Evolutionary conservation across 2,113 vertebrate genomes (phyloP).

Genomic region (Oxyruncus cristatus): DNA sequence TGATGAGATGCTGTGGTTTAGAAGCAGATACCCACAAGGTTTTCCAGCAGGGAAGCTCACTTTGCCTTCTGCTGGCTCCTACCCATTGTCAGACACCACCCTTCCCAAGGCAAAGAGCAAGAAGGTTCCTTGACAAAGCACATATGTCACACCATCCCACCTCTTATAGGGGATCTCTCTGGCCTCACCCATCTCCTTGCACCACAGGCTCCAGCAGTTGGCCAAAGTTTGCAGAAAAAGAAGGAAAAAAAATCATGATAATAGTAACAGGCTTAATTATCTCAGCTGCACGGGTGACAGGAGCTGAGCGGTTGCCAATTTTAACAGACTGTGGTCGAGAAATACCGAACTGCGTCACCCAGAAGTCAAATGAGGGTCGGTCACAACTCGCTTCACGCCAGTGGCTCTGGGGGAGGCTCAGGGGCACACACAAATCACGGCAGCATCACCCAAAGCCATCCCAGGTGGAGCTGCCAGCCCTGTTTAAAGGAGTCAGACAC

Average conservation of each 20-base stretch:
- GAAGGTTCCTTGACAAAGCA: not conserved
- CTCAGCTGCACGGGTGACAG: conserved; percentile 6
- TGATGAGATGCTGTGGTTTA: not conserved
- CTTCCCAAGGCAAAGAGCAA: not conserved
- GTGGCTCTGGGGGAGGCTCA: accelerated
- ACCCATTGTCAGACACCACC: not conserved
- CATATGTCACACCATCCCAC: not conserved
- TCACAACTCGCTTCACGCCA: not conserved
- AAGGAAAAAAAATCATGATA: not conserved
- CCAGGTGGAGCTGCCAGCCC: not conserved
- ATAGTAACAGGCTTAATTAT: conserved; percentile 37
- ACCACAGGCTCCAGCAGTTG: not conserved
- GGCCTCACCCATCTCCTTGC: not conserved
- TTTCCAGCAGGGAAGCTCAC: accelerated
- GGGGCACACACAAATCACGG: not conserved
- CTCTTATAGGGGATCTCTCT: not conserved
- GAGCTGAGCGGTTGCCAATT: conserved; percentile 42
- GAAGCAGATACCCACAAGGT: not conserved
- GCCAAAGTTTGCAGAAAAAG: not conserved
- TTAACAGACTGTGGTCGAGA: conserved; percentile 36
- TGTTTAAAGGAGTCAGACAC: not conserved
- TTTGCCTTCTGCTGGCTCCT: not conserved
- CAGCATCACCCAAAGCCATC: accelerated
- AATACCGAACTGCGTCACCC: conserved; percentile 14
- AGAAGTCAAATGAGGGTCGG: conserved; percentile 27